Percentiles rank a stretch among this genome's conserved stretches.
phyloP scores from a whole-genome alignment of 2,888 invertebrate genomes.

The Formica aserva region DNA sequence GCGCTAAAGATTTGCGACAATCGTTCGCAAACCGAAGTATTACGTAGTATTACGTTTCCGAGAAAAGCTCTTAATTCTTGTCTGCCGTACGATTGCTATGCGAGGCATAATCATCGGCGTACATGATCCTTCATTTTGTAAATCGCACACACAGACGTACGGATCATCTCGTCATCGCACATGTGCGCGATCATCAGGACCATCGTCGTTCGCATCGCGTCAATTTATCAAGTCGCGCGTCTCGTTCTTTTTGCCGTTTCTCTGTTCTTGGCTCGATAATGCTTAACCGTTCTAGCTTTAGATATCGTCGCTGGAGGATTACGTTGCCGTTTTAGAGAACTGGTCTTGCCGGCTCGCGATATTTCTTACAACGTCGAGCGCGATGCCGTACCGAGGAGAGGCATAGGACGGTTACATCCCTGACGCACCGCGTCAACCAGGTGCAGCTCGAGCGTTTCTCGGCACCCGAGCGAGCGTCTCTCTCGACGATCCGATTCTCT shows the following conservation, averaged over 20 bases:
- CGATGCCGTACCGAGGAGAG: conserved; percentile 20
- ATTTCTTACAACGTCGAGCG: conserved; percentile 21
- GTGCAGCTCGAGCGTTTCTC: conserved; percentile 36
- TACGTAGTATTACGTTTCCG: neutral
- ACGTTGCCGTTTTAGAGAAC: conserved; percentile 1
- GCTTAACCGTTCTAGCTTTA: neutral
- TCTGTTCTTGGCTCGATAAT: neutral
- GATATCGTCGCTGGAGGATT: conserved; percentile 1
- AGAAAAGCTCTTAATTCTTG: neutral
- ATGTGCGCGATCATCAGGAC: conserved; percentile 14
- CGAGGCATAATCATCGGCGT: neutral
- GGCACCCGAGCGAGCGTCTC: neutral
- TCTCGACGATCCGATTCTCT: conserved; percentile 15
- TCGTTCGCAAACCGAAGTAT: neutral
- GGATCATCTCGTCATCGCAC: conserved; percentile 10
- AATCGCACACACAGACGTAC: conserved; percentile 16
- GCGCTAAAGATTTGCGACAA: neutral
- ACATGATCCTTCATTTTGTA: neutral
- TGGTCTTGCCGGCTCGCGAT: conserved; percentile 9
- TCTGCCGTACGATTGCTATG: conserved; percentile 1
- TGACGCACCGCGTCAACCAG: conserved; percentile 11
- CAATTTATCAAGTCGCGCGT: neutral
- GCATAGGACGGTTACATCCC: conserved; percentile 32
- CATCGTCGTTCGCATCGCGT: conserved; percentile 5
- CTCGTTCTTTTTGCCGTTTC: neutral